phyloP scores from a whole-genome alignment of 2,888 invertebrate species.

The Abrostola tripartita region DNA sequence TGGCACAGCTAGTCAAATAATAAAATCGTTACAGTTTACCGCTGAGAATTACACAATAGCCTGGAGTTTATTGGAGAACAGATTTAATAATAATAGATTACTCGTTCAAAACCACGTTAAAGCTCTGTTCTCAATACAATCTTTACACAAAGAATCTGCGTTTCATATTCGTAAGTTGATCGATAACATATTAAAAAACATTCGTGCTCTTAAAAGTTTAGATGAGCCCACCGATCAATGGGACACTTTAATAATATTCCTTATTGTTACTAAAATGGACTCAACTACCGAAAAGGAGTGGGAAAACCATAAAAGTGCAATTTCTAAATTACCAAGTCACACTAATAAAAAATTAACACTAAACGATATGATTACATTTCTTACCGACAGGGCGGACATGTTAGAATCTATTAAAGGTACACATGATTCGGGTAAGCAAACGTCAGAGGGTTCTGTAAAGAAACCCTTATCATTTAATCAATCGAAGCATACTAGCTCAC shows the following conservation, averaged over 20 bases:
- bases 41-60: background rate
- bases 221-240: constrained; percentile 44
- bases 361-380: constrained; percentile 39
- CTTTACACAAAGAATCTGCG: constrained; percentile 38
- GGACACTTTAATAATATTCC: constrained; percentile 50
- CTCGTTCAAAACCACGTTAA: background rate
- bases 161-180: constrained; percentile 34
- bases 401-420: constrained; percentile 41
- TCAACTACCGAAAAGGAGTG: constrained; percentile 44
- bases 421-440: constrained; percentile 13
- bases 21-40: background rate
- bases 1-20: background rate
- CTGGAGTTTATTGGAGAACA: background rate
- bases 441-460: constrained; percentile 9
- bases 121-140: background rate
- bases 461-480: background rate
- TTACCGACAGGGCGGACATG: constrained; percentile 45
- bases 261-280: constrained; percentile 47
- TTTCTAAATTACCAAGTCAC: constrained; percentile 12
- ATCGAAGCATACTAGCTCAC: constrained; percentile 13
- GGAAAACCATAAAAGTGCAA: constrained; percentile 38
- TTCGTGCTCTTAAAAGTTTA: constrained; percentile 36
- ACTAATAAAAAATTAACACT: constrained; percentile 12
- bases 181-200: constrained; percentile 38
- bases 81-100: background rate